Percentiles rank a stretch among this genome's conserved stretches.
Conservation (phyloP, 1,140 invertebrate genomes). For the Drosophila carrolli region DNA sequence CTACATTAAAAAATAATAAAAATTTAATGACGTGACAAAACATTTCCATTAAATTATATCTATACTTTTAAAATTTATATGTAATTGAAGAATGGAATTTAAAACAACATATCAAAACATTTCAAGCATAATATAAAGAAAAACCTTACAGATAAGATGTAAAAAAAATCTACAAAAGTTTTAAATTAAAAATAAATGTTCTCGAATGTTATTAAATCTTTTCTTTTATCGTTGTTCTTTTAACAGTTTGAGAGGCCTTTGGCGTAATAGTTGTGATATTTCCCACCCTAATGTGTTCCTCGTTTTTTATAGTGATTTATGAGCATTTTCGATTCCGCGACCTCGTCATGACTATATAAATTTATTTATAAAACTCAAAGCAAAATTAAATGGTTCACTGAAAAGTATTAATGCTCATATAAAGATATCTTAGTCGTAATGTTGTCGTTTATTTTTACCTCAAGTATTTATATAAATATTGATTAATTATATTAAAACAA, state of each 20-base stretch:
- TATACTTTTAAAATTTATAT: not conserved
- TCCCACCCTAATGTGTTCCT: not conserved
- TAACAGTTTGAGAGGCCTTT: not conserved
- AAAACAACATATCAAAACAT: not conserved
- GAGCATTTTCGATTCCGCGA: not conserved
- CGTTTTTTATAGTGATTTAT: not conserved
- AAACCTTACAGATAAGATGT: conserved; percentile 21
- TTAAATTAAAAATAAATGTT: conserved; percentile 60
- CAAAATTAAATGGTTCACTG: not conserved
- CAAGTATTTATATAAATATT: too few species aligned
- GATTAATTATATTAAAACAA: not conserved
- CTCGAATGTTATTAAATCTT: conserved; percentile 1
- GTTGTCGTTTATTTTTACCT: too few species aligned
- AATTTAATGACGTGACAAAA: not conserved
- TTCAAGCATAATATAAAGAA: conserved; percentile 4
- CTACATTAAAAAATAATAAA: not conserved
- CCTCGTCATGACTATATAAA: not conserved
- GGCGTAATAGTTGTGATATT: too few species aligned
- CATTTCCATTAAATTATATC: not conserved
- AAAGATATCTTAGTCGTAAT: not conserved
- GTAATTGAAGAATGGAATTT: conserved; percentile 3
- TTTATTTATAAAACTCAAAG: not conserved
- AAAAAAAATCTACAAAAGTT: conserved; percentile 19
- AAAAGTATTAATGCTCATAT: not conserved
- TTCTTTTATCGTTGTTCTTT: not conserved